Evolutionary conservation across 2,797 vertebrate species (phyloP).

Genomic region (Erethizon dorsatum): DNA sequence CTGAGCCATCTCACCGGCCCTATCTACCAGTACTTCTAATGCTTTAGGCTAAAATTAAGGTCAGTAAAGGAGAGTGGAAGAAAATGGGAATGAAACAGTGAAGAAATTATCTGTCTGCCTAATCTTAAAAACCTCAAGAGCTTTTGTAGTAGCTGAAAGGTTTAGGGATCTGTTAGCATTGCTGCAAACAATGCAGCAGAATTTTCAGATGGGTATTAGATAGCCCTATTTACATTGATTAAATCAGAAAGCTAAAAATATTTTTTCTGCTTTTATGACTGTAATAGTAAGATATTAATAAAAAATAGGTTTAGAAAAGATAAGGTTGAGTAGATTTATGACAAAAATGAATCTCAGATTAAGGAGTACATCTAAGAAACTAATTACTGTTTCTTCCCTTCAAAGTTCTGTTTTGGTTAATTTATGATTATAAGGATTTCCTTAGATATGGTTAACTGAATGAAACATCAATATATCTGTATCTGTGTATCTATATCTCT

Average conservation of each 20-base stretch:
- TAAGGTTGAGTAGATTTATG: neutral
- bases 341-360: neutral
- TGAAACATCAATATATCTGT: neutral
- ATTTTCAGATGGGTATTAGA: neutral
- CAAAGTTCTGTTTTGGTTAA: neutral
- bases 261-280: neutral
- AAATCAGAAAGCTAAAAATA: neutral
- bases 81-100: neutral
- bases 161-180: neutral
- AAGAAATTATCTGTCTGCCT: neutral
- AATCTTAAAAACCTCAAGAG: neutral
- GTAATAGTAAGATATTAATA: neutral
- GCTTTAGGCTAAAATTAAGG: neutral
- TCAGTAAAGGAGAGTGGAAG: neutral
- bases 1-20: no score
- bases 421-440: neutral
- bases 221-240: neutral
- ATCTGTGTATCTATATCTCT: neutral
- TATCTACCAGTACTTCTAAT: neutral
- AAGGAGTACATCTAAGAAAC: neutral
- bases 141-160: neutral
- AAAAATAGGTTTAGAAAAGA: neutral
- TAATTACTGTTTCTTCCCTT: neutral
- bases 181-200: neutral
- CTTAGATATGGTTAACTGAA: neutral